Evolutionary conservation across 2,888 invertebrate genomes (phyloP), one percentile per base, ranked within the genome.

Genomic region (Lydus trimaculatus): DNA sequence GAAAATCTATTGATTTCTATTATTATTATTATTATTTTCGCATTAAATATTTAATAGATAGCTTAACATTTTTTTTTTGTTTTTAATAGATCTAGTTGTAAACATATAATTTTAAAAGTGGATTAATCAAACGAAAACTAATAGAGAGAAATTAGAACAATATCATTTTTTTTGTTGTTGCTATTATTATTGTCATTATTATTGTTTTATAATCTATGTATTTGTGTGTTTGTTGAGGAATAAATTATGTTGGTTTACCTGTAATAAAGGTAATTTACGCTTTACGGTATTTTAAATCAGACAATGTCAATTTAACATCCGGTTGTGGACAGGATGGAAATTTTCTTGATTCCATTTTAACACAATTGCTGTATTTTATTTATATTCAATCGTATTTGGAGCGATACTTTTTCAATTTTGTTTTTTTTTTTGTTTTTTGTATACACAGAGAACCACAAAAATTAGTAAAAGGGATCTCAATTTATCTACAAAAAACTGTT

Each of bases 251-350:
- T n/a, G 13, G n/a, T n/a, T 39, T 60, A 58, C 28, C 15, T 62
- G 20, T 11, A 58, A 56, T 58, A n/a, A n/a, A 62, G 63, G 48
- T 63, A 67, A 67, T 63, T 63, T 63, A 62, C 39, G 66, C 43
- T 63, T 66, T 63, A 62, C 62, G 66, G 58, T 66, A 48, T 58
- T 58, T 58, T 58, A 58, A 63, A 60, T 52, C 63, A 63, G 60
- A 59, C 63, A 58, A 39, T 63, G 67, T 60, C 66, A 63, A 48
- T 63, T 63, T 60, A 52, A 63, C 60, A 67, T 67, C 67, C 67
- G 67, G 63, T 28, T 20, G 9, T 9, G 31, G 52, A 60, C 67
- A 63, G 67, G 67, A 67, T 59, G 63, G 59, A 67, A 60, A 20
- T 39, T 63, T n/a, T 28, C 63, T 66, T 25, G 62, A n/a, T n/a